Conservation (phyloP, 1,140 invertebrate genomes). For the Helicoverpa zea region DNA sequence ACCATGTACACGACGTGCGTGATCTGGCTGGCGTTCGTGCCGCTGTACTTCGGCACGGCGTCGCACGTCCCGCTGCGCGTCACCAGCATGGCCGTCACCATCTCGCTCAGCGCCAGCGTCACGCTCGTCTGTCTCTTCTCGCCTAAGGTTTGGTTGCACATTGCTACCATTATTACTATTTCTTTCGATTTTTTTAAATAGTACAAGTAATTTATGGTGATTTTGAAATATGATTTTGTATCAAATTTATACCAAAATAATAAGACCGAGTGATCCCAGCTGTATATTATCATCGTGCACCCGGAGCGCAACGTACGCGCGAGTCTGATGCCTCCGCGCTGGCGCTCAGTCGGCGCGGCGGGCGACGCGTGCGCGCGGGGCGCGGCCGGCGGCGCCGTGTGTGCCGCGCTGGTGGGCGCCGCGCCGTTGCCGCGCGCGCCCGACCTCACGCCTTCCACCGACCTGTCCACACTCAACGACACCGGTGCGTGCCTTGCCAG, state of each 20-base stretch:
- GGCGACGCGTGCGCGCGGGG: slow-evolving; percentile 53
- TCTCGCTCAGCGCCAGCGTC: slow-evolving; percentile 96
- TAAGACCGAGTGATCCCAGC: slow-evolving; percentile 79
- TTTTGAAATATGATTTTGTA: no score
- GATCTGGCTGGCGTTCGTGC: slow-evolving; percentile 96
- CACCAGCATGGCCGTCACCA: slow-evolving; percentile 96
- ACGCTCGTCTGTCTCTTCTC: slow-evolving; percentile 96
- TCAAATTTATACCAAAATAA: no score
- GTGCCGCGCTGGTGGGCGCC: slow-evolving; percentile 71
- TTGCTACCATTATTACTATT: neutral
- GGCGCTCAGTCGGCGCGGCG: slow-evolving; percentile 79
- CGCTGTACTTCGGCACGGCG: slow-evolving; percentile 93
- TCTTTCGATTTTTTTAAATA: neutral
- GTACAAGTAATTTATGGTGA: neutral
- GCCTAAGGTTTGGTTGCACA: slow-evolving; percentile 90
- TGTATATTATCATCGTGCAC: slow-evolving; percentile 97
- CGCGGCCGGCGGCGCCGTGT: slow-evolving; percentile 68
- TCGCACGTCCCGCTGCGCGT: slow-evolving; percentile 94
- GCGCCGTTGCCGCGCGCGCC: slow-evolving; percentile 64
- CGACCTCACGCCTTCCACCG: slow-evolving; percentile 69
- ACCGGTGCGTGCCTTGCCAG: slow-evolving; percentile 54
- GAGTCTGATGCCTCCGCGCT: slow-evolving; percentile 93
- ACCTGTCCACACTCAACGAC: slow-evolving; percentile 71
- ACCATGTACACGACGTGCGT: slow-evolving; percentile 98
- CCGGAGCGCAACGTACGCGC: slow-evolving; percentile 97